Base-by-base conservation (phyloP, 2,888 invertebrate species). In the Panorpa germanica region DNA sequence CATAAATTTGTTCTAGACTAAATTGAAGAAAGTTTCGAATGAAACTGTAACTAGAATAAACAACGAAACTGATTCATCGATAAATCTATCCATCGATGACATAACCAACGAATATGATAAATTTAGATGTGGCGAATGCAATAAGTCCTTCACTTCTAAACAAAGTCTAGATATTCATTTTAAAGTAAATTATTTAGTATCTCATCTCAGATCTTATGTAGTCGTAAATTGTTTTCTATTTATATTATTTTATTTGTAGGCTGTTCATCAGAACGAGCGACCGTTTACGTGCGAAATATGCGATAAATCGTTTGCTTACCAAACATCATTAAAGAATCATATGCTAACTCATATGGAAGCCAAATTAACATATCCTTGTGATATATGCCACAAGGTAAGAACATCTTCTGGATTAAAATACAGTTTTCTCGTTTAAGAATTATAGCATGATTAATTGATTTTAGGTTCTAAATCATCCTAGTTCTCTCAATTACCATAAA, bases 401-500 rank as follows among this genome's bases (percentile, higher is more conserved):
- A n/a, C n/a, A n/a, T n/a, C n/a, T n/a, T n/a, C n/a, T n/a, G n/a
- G n/a, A n/a, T n/a, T n/a, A n/a, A n/a, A n/a, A n/a, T n/a, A n/a
- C n/a, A n/a, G n/a, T n/a, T n/a, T n/a, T n/a, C n/a, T n/a, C n/a
- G n/a, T n/a, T n/a, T n/a, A n/a, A n/a, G n/a, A n/a, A n/a, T n/a
- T n/a, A n/a, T n/a, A n/a, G n/a, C n/a, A n/a, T n/a, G n/a, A n/a
- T n/a, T n/a, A n/a, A n/a, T n/a, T n/a, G n/a, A n/a, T n/a, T n/a
- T n/a, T n/a, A n/a, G n/a, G n/a, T n/a, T n/a, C n/a, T n/a, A n/a
- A 70, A 67, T 44, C 74, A 77, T 50, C 70, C 71, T 0, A 75
- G 74, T 37, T 76, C 77, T 2, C 64, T 80, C 32, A 59, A 71
- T 15, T 78, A 80, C 50, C 80, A 80, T 51, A 69, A 70, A 43